Base-by-base conservation (phyloP, 2,888 invertebrate genomes). In the Sipunculus nudus region DNA sequence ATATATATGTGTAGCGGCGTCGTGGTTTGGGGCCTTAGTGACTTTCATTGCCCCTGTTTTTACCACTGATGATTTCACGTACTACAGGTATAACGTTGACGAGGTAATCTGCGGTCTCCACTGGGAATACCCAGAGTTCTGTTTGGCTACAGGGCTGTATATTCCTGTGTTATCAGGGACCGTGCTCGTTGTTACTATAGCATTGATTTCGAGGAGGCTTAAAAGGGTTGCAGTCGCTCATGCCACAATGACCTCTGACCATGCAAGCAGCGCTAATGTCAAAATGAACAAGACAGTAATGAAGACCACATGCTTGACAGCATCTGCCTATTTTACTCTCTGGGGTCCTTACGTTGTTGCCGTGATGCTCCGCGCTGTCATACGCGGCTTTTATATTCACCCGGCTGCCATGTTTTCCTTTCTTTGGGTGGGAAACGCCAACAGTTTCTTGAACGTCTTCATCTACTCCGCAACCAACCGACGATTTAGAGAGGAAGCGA, bases 361-460 rank as follows among this genome's bases (percentile, higher is more conserved):
- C 19, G 72, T 65, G 0, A 46, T 69, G 4, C 28, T 53, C 21
- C 43, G 19, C 16, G 13, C n/a, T 38, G 13, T 38, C n/a, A n/a
- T n/a, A n/a, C n/a, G n/a, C 10, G n/a, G 13, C 10, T 13, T 45
- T 21, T 16, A 13, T 10, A 45, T 21, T 45, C 45, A 21, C 13
- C 21, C 52, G n/a, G 32, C 39, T 13, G 47, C 63, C 2, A 48
- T 58, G 19, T 72, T 71, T 39, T 47, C 57, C 4, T 59, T 63
- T 2, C 38, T 67, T 43, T 71, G 72, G 70, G 32, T 72, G 25
- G 70, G 68, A 3, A 70, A 72, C 46, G 59, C 63, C 26, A 72
- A 71, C 55, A 72, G 70, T 48, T 72, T 71, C 52, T 61, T 67
- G 48, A 71, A 72, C 35, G 72, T 72, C n/a, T 53, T 71, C 26